These are phyloP conservation scores for Tolypeutes matacus DNA, from an alignment of 2,797 vertebrate genomes.

Conservation along the genomic window DNA sequence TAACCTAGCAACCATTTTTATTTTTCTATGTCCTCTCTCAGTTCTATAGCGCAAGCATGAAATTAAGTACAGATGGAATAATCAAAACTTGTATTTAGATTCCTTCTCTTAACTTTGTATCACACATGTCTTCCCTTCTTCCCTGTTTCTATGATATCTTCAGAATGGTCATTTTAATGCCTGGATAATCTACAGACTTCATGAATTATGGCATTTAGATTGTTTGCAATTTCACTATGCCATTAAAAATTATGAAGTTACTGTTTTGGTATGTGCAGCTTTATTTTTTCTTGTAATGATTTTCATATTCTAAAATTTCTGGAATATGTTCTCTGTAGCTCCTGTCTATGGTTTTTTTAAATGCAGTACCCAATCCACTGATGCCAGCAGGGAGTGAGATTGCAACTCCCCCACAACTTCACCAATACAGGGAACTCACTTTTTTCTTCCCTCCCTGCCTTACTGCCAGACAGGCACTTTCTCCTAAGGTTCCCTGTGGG, in stretches of 20 bases:
- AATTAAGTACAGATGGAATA: background rate
- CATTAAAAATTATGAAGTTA: background rate
- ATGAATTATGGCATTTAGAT: constrained; percentile 43
- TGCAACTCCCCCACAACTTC: background rate
- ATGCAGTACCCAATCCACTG: background rate
- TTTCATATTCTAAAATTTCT: constrained; percentile 21
- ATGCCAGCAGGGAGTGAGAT: background rate
- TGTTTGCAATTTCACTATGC: background rate
- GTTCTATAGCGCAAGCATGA: background rate
- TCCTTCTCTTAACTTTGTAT: constrained; percentile 45
- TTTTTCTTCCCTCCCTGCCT: too few relatives aligned
- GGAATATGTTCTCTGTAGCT: background rate
- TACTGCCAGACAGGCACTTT: too few relatives aligned
- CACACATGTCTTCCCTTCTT: background rate
- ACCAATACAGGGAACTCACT: background rate
- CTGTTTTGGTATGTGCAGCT: background rate
- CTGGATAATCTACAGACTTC: constrained; percentile 40
- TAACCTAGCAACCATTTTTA: background rate
- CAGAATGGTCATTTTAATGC: constrained; percentile 25
- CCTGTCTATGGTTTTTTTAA: constrained; percentile 1
- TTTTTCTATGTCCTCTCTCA: constrained; percentile 2
- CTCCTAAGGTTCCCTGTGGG: background rate
- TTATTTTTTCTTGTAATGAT: constrained; percentile 25
- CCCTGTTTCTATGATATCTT: background rate
- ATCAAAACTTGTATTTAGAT: constrained; percentile 42